Evolutionary conservation across 2,888 invertebrate species (phyloP), one percentile per base, ranked within the genome.

Genomic region (Euplagia quadripunctaria): DNA sequence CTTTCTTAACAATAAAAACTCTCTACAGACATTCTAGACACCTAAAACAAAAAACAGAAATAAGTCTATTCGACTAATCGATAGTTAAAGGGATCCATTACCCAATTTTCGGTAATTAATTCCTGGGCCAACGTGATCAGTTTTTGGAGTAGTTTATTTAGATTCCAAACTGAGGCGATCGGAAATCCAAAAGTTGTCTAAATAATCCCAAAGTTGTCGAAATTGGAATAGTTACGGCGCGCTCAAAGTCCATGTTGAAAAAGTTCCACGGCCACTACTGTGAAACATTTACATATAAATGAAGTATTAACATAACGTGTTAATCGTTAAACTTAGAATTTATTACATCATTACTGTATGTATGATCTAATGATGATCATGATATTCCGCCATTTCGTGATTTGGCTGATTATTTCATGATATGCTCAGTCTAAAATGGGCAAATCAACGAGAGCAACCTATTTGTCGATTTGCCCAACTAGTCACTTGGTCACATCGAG

Each of bases 181-280:
- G 82, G 74, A 75, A 80, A 82, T 80, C 79, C 74, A 71, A 12
- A 84, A 83, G 81, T 84, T 84, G 76, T 76, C 66, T 66, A 79
- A 85, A 84, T 84, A 80, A 84, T 80, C 76, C 71, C 64, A 16
- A 84, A 83, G 80, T 84, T 84, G 77, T 72, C 66, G 71, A 80
- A 85, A 84, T 84, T 85, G 83, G 82, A 84, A 85, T 84, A 84
- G 83, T 84, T 84, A 63, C 73, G 71, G 70, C 58, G 67, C 58
- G 70, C 64, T 69, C 64, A 52, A 64, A 51, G 66, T 71, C 72
- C 73, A 82, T 72, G 74, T 78, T 77, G 66, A 63, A 46, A 51
- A 55, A 73, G 67, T 67, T 64, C 49, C 68, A 70, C 75, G 77
- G 77, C 76, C 74, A 76, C 70, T 63, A 46, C 42, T 41, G 58